A percentile compares a stretch with the other conserved stretches of the same genome.
Conservation (phyloP, 2,797 vertebrate species). For the Botia kubotai region DNA sequence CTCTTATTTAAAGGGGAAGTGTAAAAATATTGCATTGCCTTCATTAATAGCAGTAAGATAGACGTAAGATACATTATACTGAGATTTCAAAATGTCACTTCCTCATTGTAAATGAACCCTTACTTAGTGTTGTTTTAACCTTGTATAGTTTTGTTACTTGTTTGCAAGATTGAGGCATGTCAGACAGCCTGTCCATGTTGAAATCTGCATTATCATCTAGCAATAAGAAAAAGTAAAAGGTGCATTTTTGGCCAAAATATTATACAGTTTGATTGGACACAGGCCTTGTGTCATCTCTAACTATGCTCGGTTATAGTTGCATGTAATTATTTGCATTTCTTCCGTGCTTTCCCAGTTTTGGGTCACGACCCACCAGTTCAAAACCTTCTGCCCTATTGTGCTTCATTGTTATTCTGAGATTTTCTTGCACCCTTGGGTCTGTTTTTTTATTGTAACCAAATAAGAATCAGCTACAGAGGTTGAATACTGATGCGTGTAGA, state of each 20-base stretch:
- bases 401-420: constrained; percentile 7
- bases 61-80: neutral
- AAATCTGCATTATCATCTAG: neutral
- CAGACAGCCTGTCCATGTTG: neutral
- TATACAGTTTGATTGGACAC: neutral
- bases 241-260: neutral
- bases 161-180: neutral
- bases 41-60: too few species aligned
- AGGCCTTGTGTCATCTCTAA: neutral
- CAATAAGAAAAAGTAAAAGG: neutral
- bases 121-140: neutral
- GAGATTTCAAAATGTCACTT: neutral
- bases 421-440: neutral
- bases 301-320: neutral
- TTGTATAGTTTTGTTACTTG: neutral
- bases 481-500: neutral
- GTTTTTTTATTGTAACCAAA: neutral
- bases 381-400: neutral
- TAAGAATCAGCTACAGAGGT: neutral
- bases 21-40: too few species aligned
- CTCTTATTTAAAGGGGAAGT: too few species aligned
- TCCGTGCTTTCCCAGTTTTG: neutral
- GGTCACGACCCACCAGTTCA: neutral
- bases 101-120: neutral
- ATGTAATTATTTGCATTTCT: neutral